Evolutionary conservation across 2,113 vertebrate genomes (phyloP).

Genomic region (Hyaena hyaena): DNA sequence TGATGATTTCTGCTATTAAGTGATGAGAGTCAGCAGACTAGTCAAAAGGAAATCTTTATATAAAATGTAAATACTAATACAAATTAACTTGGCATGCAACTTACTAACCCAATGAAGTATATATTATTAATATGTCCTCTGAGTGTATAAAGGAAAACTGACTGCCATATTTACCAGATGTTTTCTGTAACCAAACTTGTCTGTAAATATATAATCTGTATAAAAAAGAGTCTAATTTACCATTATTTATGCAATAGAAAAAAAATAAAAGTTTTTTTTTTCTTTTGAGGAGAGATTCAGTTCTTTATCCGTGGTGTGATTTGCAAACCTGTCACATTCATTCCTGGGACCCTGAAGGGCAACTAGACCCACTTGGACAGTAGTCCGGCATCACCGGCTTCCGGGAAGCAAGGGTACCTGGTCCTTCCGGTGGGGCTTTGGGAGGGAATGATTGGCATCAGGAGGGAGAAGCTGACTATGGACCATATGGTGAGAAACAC

Average conservation of each 20-base stretch:
- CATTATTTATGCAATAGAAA: slow-evolving; percentile 96
- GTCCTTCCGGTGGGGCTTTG: neutral
- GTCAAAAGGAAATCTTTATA: slow-evolving; percentile 85
- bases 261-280: slow-evolving; percentile 89
- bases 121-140: slow-evolving; percentile 87
- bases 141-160: slow-evolving; percentile 90
- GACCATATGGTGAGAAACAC: neutral
- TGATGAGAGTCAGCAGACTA: slow-evolving; percentile 84
- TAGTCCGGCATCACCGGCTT: slow-evolving; percentile 45
- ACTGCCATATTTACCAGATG: slow-evolving; percentile 89
- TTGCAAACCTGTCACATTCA: slow-evolving; percentile 42
- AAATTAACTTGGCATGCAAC: slow-evolving; percentile 92
- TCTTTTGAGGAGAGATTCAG: slow-evolving; percentile 84
- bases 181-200: slow-evolving; percentile 89
- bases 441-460: neutral
- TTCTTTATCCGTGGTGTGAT: slow-evolving; percentile 55
- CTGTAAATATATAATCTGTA: slow-evolving; percentile 97
- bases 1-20: slow-evolving; percentile 75
- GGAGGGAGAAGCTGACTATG: neutral
- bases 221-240: slow-evolving; percentile 92
- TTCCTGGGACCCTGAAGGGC: neutral
- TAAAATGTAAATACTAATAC: slow-evolving; percentile 91
- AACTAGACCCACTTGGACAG: slow-evolving; percentile 56
- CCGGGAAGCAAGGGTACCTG: neutral
- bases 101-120: slow-evolving; percentile 86